Evolutionary conservation across 2,113 vertebrate species (phyloP), one percentile per base, ranked within the genome.

Genomic region (Aplodontia rufa): DNA sequence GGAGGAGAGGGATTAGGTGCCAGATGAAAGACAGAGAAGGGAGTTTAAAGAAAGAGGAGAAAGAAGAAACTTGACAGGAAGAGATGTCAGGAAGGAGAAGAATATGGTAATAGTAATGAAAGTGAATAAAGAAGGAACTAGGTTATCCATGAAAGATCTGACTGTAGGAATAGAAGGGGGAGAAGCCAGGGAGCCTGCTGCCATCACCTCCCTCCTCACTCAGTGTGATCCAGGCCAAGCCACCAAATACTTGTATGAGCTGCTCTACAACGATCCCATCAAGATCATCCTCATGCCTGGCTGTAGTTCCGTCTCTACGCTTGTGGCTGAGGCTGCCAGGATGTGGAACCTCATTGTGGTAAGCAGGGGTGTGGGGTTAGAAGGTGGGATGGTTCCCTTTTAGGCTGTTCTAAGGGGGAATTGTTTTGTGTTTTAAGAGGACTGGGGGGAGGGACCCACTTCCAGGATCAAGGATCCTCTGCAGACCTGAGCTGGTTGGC

Each of bases 301-400:
- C 87, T 99, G 99, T 97, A 99, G 99, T 95, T 99, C 99, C 0
- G 99, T 99, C 69, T 99, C 99, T 94, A 99, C 99, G 0, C 96
- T 99, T 74, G 99, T 99, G 94, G 99, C 99, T 0, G 99, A 99
- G 93, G 99, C 99, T 0, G 99, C 99, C 11, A 99, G 99, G 74
- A 99, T 99, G 99, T 99, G 99, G 99, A 99, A 99, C 98, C 99
- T 99, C 96, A 99, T 99, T 2, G 99, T 99, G 99, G 99, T 99
- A 97, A 96, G 98, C 35, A 12, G 11, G 4, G 20, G 16, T 6
- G 35, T 0, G 71, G 32, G n/a, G 26, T 42, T 78, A 81, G 69
- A 28, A 53, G 66, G 10, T 32, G 42, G 75, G 28, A 37, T 45
- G 14, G 0, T 22, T n/a, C 28, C 71, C 71, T 82, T 49, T 49